Evolutionary conservation across 2,888 invertebrate genomes (phyloP).

Genomic region (Drosophila monieri): DNA sequence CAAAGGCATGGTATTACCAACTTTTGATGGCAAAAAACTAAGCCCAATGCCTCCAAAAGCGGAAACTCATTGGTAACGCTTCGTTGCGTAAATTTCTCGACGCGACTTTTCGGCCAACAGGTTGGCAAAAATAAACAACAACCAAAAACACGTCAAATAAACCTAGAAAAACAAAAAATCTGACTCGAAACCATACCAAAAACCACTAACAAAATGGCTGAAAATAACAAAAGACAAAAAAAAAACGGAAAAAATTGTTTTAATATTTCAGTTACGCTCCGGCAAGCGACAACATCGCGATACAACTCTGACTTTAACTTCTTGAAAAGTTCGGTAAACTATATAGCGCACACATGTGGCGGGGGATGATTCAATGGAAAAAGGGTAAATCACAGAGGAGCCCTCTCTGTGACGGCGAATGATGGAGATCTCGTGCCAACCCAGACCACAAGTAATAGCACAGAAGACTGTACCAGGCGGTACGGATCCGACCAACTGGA

Average conservation of each 20-base stretch:
- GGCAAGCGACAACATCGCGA: slow-evolving; percentile 77
- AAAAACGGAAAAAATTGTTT: slow-evolving; percentile 57
- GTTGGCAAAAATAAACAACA: slow-evolving; percentile 53
- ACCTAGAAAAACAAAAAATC: slow-evolving; percentile 57
- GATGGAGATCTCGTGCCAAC: slow-evolving; percentile 72
- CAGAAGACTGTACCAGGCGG: slow-evolving; percentile 50
- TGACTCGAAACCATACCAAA: slow-evolving; percentile 59
- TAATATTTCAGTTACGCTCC: slow-evolving; percentile 81
- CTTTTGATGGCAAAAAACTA: slow-evolving; percentile 51
- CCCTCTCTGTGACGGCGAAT: slow-evolving; percentile 26
- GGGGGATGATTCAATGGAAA: slow-evolving; percentile 45
- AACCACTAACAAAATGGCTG: slow-evolving; percentile 75
- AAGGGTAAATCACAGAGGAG: slow-evolving; percentile 72
- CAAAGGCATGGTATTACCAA: slow-evolving; percentile 36
- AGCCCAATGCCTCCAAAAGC: slow-evolving; percentile 70
- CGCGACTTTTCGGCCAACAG: slow-evolving; percentile 70
- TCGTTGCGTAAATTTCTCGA: slow-evolving; percentile 80
- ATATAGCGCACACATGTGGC: slow-evolving; percentile 5
- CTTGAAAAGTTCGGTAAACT: slow-evolving; percentile 55
- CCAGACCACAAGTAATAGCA: slow-evolving; percentile 53
- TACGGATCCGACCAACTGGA: slow-evolving; percentile 22
- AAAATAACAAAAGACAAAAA: slow-evolving; percentile 43
- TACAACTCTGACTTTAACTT: slow-evolving; percentile 68
- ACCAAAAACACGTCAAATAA: slow-evolving; percentile 32
- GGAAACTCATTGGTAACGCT: slow-evolving; percentile 84